Percentiles rank a stretch among this genome's conserved stretches.
Conservation (phyloP, 2,888 invertebrate genomes). For the Mesorhabditis sp. region DNA sequence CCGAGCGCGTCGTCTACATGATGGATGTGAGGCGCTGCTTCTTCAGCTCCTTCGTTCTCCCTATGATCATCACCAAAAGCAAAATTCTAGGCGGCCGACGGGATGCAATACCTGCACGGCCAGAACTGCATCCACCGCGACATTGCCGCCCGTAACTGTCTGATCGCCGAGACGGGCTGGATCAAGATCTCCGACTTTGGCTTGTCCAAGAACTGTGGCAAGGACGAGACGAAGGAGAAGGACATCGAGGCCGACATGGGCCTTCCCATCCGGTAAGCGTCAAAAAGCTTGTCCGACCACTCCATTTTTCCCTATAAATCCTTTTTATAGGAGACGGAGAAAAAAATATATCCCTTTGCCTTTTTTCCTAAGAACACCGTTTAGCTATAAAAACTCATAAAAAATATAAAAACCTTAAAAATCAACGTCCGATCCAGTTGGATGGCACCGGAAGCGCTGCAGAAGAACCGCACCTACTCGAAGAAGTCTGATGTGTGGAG, state of each 20-base stretch:
- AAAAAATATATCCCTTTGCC: too few species aligned
- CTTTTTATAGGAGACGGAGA: too few species aligned
- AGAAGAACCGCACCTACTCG: conserved; percentile 19
- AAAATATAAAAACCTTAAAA: too few species aligned
- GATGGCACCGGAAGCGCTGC: conserved; percentile 47
- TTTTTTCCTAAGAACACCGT: too few species aligned
- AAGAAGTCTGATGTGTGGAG: conserved; percentile 39
- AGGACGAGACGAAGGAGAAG: conserved; percentile 11
- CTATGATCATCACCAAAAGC: background rate
- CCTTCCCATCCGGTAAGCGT: background rate
- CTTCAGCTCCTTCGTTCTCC: background rate
- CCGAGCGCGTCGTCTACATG: conserved; percentile 24
- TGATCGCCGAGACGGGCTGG: conserved; percentile 58
- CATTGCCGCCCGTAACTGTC: conserved; percentile 78
- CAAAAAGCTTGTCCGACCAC: too few species aligned
- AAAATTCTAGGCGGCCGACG: conserved; percentile 66
- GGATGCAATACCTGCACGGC: conserved; percentile 77
- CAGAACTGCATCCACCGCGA: conserved; percentile 81
- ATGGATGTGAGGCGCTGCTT: conserved; percentile 14
- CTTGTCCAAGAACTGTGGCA: conserved; percentile 17
- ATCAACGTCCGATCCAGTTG: background rate
- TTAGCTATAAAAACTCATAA: too few species aligned
- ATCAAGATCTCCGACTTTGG: conserved; percentile 39
- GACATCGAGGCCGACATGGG: background rate
- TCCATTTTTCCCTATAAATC: too few species aligned